Evolutionary conservation across 2,113 vertebrate genomes (phyloP).

Genomic region (Saguinus midas): DNA sequence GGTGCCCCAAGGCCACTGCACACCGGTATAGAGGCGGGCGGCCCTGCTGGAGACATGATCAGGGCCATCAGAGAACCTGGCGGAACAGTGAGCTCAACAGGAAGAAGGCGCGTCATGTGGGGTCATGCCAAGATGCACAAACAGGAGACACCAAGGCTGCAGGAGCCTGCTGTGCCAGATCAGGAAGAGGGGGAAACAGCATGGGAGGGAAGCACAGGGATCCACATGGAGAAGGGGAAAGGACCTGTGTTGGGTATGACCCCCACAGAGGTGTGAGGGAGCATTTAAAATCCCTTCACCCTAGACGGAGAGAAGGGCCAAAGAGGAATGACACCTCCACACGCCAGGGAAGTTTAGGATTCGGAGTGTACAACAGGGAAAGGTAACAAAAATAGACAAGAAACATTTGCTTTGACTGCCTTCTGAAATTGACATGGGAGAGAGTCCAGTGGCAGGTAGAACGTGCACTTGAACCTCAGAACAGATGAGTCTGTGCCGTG

Average conservation of each 20-base stretch:
- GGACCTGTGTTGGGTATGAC: not conserved
- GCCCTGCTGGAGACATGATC: too few relatives aligned
- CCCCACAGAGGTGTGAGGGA: not conserved
- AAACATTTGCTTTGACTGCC: not conserved
- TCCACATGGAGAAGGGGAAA: not conserved
- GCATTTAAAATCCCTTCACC: not conserved
- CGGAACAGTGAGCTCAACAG: not conserved
- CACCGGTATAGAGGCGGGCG: accelerated
- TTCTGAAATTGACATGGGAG: not conserved
- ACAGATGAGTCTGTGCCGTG: not conserved
- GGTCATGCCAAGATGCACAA: not conserved
- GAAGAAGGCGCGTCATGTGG: not conserved
- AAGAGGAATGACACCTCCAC: not conserved
- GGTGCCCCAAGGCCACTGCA: not conserved
- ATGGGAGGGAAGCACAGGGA: not conserved
- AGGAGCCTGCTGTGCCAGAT: not conserved
- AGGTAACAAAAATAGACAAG: not conserved
- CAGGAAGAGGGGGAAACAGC: not conserved
- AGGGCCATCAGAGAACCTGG: not conserved
- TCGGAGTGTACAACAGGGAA: not conserved
- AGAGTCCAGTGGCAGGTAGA: not conserved
- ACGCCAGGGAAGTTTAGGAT: not conserved
- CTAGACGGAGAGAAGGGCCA: not conserved
- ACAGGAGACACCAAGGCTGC: not conserved
- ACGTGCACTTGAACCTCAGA: not conserved